Evolutionary conservation across 2,888 invertebrate genomes (phyloP), one percentile per base, ranked within the genome.

Genomic region (Agrochola lychnidis): DNA sequence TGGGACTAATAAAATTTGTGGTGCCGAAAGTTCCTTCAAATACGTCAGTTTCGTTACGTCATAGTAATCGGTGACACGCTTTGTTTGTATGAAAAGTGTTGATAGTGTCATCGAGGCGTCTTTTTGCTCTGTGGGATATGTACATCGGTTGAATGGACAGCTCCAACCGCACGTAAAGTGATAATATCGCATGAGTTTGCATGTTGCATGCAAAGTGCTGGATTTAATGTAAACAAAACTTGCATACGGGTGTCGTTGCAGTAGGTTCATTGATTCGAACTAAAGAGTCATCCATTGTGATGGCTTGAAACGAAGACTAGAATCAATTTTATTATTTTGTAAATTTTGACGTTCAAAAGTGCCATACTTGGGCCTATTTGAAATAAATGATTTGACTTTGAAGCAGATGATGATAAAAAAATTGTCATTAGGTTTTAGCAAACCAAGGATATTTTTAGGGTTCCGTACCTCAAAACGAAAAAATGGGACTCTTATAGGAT

Each of bases 201-300:
- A 53, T 25, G 45, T n/a, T 57, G 61, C 16, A 30, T 51, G 42
- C 30, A 22, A 68, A 63, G 36, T 56, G 25, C 63, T 36, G 30
- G n/a, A 53, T 25, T 62, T n/a, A 61, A 74, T 74, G 61, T 62
- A 45, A 76, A 56, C 48, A 76, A 22, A 36, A 48, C 40, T 68
- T 59, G 9, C 6, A 42, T 66, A 45, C 22, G 42, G 30, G n/a
- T 45, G 10, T 67, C 16, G 36, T 19, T 53, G 51, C 51, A 12
- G 45, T 19, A 14, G 25, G 45, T 22, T 22, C 14, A 19, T 48
- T 48, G 66, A 22, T 66, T 19, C 2, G 4, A 30, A 19, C 40
- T 63, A 12, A n/a, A 10, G 5, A 25, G 5, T 22, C n/a, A 4
- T 63, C 48, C 19, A 12, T 48, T 51, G 9, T 30, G 14, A 2